Conservation (phyloP, 2,113 vertebrate species). For the Sigmodon hispidus region DNA sequence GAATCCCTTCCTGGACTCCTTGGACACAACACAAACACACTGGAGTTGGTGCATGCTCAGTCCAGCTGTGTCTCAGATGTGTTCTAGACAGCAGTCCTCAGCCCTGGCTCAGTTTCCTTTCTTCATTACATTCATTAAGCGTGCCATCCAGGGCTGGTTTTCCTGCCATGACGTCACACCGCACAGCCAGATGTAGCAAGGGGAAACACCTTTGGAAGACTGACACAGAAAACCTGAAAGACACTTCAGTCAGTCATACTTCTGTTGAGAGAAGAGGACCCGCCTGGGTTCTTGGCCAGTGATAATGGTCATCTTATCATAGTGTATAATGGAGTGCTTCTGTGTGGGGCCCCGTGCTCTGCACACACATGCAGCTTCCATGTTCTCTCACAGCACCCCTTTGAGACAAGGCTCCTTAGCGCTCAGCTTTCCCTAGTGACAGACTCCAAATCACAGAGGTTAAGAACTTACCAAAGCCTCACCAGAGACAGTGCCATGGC, state of each 20-base stretch:
- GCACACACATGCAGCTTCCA: rapidly evolving
- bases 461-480: not conserved
- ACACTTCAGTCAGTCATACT: not conserved
- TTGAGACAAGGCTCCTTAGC: rapidly evolving
- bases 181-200: not conserved
- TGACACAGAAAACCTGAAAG: not conserved
- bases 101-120: not conserved
- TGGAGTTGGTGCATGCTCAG: not conserved
- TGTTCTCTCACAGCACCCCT: not conserved
- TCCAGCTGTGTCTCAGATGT: not conserved
- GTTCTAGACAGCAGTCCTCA: not conserved
- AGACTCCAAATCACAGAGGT: not conserved
- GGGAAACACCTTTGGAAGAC: not conserved
- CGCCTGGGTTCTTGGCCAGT: not conserved
- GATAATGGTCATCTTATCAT: rapidly evolving
- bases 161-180: too few species aligned
- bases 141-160: not conserved
- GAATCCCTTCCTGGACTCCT: not conserved
- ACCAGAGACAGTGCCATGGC: not conserved
- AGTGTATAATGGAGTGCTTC: not conserved
- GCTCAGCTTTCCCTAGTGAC: not conserved
- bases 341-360: rapidly evolving
- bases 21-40: not conserved
- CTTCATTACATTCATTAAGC: not conserved
- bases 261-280: not conserved